phyloP scores from a whole-genome alignment of 2,113 vertebrate genomes.

The Pseudonaja textilis region DNA sequence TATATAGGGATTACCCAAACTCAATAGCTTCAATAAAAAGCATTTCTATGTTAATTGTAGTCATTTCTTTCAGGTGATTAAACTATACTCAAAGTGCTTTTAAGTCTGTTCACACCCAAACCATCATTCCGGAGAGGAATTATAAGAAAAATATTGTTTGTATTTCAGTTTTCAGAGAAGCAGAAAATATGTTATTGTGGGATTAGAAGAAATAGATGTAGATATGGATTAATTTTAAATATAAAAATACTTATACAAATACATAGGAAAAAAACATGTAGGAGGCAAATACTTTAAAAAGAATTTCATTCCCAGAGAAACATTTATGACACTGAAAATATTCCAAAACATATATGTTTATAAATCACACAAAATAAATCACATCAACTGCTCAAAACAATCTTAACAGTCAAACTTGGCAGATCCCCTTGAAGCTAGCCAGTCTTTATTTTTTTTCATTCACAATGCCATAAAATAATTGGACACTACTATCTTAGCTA shows the following conservation, averaged over 20 bases:
- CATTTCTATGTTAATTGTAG: slow-evolving; percentile 20
- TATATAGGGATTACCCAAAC: neutral
- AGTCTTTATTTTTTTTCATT: slow-evolving; percentile 50
- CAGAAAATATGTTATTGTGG: neutral
- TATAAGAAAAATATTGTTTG: slow-evolving; percentile 16
- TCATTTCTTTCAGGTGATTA: slow-evolving; percentile 23
- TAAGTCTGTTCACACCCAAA: slow-evolving; percentile 16
- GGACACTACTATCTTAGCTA: neutral
- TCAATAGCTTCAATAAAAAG: slow-evolving; percentile 7
- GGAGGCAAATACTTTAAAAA: slow-evolving; percentile 5
- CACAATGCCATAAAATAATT: slow-evolving; percentile 12
- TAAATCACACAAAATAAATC: slow-evolving; percentile 50
- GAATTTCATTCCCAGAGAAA: neutral
- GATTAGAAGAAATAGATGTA: neutral
- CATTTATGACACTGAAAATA: slow-evolving; percentile 41
- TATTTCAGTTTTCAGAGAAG: slow-evolving; percentile 3
- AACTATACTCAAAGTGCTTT: slow-evolving; percentile 10
- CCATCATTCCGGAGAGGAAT: slow-evolving; percentile 7
- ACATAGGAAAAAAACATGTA: neutral
- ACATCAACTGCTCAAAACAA: slow-evolving; percentile 62
- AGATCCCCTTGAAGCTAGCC: slow-evolving; percentile 50
- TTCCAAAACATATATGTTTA: slow-evolving; percentile 51
- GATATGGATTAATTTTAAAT: neutral
- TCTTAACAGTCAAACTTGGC: slow-evolving; percentile 56
- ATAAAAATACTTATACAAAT: neutral